Percentiles rank a stretch among this genome's conserved stretches.
phyloP scores from a whole-genome alignment of 2,797 vertebrate genomes.

The Catostomus latipinnis region DNA sequence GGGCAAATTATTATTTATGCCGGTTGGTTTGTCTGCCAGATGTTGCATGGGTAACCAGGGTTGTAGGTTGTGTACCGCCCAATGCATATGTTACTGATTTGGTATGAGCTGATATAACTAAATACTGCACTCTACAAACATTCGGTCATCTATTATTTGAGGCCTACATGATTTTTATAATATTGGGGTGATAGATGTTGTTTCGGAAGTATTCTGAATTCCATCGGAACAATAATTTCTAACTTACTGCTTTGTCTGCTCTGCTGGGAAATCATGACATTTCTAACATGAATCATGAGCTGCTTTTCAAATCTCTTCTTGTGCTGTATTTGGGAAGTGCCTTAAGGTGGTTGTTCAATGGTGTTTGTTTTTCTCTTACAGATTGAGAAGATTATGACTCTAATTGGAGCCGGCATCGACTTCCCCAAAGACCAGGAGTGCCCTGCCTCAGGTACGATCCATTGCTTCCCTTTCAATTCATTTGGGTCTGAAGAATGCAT shows the following conservation, averaged over 20 bases:
- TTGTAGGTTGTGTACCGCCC: not conserved
- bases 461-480: not conserved
- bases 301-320: slow-evolving; percentile 39
- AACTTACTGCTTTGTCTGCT: not conserved
- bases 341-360: slow-evolving; percentile 22
- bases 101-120: not conserved
- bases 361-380: slow-evolving; percentile 68
- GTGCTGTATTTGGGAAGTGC: slow-evolving; percentile 38
- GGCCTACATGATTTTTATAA: slow-evolving; percentile 22
- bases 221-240: not conserved
- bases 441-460: slow-evolving; percentile 86
- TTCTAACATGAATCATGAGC: not conserved
- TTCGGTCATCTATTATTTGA: slow-evolving; percentile 28
- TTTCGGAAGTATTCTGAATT: not conserved
- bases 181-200: slow-evolving; percentile 23
- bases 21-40: not conserved
- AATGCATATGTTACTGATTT: not conserved
- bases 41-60: not conserved
- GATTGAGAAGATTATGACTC: slow-evolving; percentile 99
- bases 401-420: slow-evolving; percentile 96
- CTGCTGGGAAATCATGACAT: slow-evolving; percentile 10
- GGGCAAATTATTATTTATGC: not conserved
- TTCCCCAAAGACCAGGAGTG: slow-evolving; percentile 93
- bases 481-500: not conserved
- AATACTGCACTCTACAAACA: not conserved